Conservation (phyloP, 2,888 invertebrate species). For the Brenthis ino region DNA sequence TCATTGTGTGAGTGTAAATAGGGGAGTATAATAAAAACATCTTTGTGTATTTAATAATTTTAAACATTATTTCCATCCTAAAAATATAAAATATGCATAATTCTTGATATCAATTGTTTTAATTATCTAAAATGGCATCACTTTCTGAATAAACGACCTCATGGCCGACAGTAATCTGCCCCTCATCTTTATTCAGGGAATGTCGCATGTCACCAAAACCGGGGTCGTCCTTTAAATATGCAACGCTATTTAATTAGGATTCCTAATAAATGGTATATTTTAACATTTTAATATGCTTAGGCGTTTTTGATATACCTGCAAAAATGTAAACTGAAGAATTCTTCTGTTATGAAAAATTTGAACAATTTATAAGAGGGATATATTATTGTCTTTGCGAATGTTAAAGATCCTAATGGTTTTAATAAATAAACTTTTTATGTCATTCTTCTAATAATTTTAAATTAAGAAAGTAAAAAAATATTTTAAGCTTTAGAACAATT, state of each 20-base stretch:
- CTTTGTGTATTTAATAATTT: too few relatives aligned
- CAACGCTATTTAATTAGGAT: slow-evolving; percentile 25
- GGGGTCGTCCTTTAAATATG: slow-evolving; percentile 19
- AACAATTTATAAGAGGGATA: too few relatives aligned
- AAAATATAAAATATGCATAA: too few relatives aligned
- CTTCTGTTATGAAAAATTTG: too few relatives aligned
- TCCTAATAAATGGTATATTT: slow-evolving; percentile 24
- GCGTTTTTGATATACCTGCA: background rate
- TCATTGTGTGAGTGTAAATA: too few relatives aligned
- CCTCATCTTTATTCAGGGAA: slow-evolving; percentile 37
- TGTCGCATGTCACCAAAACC: slow-evolving; percentile 25
- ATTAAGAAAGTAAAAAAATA: too few relatives aligned
- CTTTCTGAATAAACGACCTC: slow-evolving; percentile 7
- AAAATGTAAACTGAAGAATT: background rate
- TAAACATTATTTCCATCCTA: too few relatives aligned
- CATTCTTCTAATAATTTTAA: too few relatives aligned
- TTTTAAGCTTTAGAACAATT: too few relatives aligned
- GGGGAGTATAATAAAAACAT: too few relatives aligned
- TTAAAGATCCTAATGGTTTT: too few relatives aligned
- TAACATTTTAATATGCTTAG: slow-evolving; percentile 19
- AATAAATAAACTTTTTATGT: too few relatives aligned
- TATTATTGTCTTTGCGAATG: background rate
- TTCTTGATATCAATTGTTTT: background rate
- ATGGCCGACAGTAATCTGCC: slow-evolving; percentile 22
- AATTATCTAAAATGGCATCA: slow-evolving; percentile 12